Percentiles rank a stretch among this genome's conserved stretches.
Conservation (phyloP, 2,888 invertebrate genomes). For the Apomyelois bistriatella region DNA sequence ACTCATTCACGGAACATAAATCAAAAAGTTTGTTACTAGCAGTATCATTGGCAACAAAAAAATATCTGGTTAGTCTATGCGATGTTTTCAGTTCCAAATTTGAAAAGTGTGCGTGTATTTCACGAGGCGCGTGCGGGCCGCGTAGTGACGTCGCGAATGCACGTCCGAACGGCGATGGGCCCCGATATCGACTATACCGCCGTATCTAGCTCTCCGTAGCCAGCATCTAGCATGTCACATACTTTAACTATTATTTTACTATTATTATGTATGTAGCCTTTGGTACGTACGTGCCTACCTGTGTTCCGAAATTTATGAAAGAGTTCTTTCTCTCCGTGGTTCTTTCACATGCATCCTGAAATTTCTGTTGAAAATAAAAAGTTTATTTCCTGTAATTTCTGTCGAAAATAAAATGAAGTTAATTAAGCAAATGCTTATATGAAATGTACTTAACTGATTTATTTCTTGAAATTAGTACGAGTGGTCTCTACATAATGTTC, state of each 20-base stretch:
- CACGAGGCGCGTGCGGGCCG: constrained; percentile 47
- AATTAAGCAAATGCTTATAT: no score
- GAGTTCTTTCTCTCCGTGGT: no score
- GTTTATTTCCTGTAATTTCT: no score
- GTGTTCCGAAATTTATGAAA: constrained; percentile 12
- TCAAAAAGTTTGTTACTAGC: neutral
- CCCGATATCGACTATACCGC: constrained; percentile 57
- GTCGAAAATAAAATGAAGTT: no score
- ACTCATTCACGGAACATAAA: constrained; percentile 9
- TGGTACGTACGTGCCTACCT: constrained; percentile 18
- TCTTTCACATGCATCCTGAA: no score
- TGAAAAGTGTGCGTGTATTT: constrained; percentile 31
- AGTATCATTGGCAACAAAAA: neutral
- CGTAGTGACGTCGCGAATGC: constrained; percentile 35
- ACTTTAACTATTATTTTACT: constrained; percentile 45
- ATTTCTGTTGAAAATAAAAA: no score
- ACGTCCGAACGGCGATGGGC: constrained; percentile 56
- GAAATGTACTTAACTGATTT: no score
- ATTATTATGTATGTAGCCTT: constrained; percentile 23
- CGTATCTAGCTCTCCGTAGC: no score
- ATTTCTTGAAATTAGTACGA: no score
- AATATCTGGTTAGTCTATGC: constrained; percentile 1
- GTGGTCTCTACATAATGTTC: no score
- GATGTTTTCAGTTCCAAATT: constrained; percentile 12
- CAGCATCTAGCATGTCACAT: constrained; percentile 32